These are phyloP conservation scores for Brachyopa scutellaris DNA, from an alignment of 2,888 invertebrate species.

Conservation along the genomic window DNA sequence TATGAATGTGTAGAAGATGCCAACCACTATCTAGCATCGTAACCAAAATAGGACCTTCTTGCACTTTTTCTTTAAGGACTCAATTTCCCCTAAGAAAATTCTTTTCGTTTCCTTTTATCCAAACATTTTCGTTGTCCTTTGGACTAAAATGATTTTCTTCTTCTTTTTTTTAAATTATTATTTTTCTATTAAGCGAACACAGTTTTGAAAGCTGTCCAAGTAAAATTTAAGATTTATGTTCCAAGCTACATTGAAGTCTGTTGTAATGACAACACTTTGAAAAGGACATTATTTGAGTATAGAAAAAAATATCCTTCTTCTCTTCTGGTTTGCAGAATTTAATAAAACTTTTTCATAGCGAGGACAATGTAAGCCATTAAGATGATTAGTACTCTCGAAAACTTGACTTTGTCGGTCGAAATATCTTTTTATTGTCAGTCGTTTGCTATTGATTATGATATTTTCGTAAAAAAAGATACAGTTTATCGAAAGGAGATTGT, in stretches of 20 bases:
- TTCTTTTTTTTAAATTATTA: slow-evolving; percentile 25
- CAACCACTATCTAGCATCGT: slow-evolving; percentile 7
- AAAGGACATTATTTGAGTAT: slow-evolving; percentile 21
- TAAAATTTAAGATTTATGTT: slow-evolving; percentile 46
- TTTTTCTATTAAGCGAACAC: slow-evolving; percentile 54
- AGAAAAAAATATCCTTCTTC: neutral
- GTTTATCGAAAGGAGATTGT: neutral
- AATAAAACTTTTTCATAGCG: slow-evolving; percentile 47
- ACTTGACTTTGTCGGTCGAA: slow-evolving; percentile 12
- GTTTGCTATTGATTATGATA: slow-evolving; percentile 5
- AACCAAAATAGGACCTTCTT: slow-evolving; percentile 10
- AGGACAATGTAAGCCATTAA: slow-evolving; percentile 40
- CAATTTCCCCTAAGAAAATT: neutral
- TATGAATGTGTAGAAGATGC: slow-evolving; percentile 36
- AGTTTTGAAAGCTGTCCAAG: slow-evolving; percentile 56
- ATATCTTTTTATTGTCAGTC: slow-evolving; percentile 21
- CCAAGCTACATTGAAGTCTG: neutral
- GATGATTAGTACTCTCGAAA: slow-evolving; percentile 42
- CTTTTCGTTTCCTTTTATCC: neutral
- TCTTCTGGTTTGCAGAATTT: slow-evolving; percentile 20
- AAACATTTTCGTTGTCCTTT: neutral
- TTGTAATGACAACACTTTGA: slow-evolving; percentile 45
- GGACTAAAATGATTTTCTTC: neutral
- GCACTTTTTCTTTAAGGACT: slow-evolving; percentile 21
- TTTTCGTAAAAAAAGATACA: neutral